A percentile compares a stretch with the other conserved stretches of the same genome.
Evolutionary conservation across 64 coral and sea anemone genomes (phyloP).

Genomic region (Trachythela sp.): DNA sequence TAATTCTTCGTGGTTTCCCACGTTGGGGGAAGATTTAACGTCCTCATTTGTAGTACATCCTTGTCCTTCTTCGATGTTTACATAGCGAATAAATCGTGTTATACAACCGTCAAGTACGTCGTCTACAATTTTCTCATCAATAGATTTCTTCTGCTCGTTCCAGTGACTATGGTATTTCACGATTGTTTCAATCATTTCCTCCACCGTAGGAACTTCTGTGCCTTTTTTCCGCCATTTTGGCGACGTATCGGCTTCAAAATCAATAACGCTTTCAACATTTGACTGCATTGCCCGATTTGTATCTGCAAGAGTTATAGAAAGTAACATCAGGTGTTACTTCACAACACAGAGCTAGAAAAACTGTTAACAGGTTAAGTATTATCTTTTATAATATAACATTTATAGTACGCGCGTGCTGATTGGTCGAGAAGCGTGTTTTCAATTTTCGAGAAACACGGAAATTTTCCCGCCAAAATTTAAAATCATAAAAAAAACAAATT

Average conservation of each 20-base stretch:
- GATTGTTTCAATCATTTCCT: slow-evolving; percentile 15
- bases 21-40: not conserved
- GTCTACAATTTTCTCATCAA: not conserved
- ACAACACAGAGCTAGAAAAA: too few relatives aligned
- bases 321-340: too few relatives aligned
- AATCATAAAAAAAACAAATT: too few relatives aligned
- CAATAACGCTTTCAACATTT: not conserved
- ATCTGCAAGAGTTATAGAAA: too few relatives aligned
- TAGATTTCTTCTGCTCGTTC: not conserved
- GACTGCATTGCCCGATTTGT: not conserved
- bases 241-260: slow-evolving; percentile 1
- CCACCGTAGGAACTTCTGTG: not conserved
- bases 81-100: slow-evolving; percentile 45
- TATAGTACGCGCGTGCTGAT: too few relatives aligned
- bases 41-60: slow-evolving; percentile 15
- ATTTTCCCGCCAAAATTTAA: too few relatives aligned
- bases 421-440: too few relatives aligned
- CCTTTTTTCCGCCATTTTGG: slow-evolving; percentile 13
- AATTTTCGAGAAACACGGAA: too few relatives aligned
- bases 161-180: slow-evolving; percentile 19
- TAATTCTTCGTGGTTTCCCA: too few relatives aligned
- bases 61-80: slow-evolving; percentile 69
- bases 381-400: too few relatives aligned
- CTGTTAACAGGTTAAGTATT: too few relatives aligned
- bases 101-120: slow-evolving; percentile 19